Evolutionary conservation across 2,113 vertebrate genomes (phyloP).

Genomic region (Myiagra hebetior): DNA sequence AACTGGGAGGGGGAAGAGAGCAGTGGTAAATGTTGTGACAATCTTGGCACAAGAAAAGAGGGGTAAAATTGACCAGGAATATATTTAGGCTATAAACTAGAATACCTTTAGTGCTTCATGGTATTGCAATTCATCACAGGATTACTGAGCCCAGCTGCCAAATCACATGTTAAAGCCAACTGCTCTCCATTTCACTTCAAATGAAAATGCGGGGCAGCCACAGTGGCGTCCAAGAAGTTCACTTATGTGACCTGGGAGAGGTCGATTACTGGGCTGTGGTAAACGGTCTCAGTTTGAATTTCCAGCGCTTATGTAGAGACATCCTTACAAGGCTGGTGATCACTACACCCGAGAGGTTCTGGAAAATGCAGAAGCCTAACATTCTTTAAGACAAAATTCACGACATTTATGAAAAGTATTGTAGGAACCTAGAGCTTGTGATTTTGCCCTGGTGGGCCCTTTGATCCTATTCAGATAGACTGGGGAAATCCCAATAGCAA

Average conservation of each 20-base stretch:
- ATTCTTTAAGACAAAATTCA: not conserved
- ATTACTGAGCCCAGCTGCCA: slow-evolving; percentile 30
- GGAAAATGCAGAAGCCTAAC: not conserved
- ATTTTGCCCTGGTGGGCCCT: not conserved
- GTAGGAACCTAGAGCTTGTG: not conserved
- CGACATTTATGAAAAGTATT: not conserved
- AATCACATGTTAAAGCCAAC: slow-evolving; percentile 28
- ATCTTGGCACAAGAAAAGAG: not conserved
- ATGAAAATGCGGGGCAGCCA: not conserved
- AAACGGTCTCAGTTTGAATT: not conserved
- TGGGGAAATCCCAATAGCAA: not conserved
- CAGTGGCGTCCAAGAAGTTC: not conserved
- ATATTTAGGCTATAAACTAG: not conserved
- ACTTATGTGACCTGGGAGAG: not conserved
- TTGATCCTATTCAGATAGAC: not conserved
- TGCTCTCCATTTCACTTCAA: slow-evolving; percentile 6
- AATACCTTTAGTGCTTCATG: slow-evolving; percentile 5
- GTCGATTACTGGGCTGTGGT: not conserved
- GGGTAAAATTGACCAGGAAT: not conserved
- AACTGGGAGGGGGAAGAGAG: not conserved
- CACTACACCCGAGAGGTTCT: not conserved
- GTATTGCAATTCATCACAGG: not conserved
- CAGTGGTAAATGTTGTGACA: not conserved
- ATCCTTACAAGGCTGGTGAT: not conserved
- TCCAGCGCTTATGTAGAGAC: not conserved